These are phyloP conservation scores for Balaeniceps rex DNA, from an alignment of 2,113 vertebrate genomes.

Conservation along the genomic window DNA sequence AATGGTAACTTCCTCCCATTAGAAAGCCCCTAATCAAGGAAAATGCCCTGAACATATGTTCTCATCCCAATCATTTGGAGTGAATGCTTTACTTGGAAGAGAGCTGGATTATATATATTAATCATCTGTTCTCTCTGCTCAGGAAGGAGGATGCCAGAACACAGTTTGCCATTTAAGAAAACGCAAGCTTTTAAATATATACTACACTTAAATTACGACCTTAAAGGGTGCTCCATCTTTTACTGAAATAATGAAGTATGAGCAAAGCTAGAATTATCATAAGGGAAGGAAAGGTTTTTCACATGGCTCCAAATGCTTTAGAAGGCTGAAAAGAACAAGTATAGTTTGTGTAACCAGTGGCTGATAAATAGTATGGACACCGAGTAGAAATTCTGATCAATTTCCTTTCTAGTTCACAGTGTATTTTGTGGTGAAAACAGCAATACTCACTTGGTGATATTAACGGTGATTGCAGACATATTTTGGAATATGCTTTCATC, in stretches of 20 bases:
- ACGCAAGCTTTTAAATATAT: not conserved
- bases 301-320: not conserved
- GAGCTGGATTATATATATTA: not conserved
- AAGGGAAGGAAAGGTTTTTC: not conserved
- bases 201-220: not conserved
- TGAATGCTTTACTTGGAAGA: not conserved
- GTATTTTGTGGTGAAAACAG: not conserved
- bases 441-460: constrained; percentile 48
- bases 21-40: not conserved
- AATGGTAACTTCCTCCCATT: not conserved
- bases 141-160: not conserved
- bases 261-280: not conserved
- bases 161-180: not conserved
- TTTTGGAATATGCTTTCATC: constrained; percentile 24
- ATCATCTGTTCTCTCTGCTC: not conserved
- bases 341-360: not conserved
- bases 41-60: not conserved
- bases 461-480: constrained; percentile 7
- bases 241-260: not conserved
- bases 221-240: not conserved
- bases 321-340: not conserved
- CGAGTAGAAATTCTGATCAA: not conserved
- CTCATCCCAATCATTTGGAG: not conserved
- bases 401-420: not conserved
- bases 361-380: not conserved